These are phyloP conservation scores for Tenthredo distinguenda DNA, from an alignment of 2,888 invertebrate genomes.

Conservation along the genomic window DNA sequence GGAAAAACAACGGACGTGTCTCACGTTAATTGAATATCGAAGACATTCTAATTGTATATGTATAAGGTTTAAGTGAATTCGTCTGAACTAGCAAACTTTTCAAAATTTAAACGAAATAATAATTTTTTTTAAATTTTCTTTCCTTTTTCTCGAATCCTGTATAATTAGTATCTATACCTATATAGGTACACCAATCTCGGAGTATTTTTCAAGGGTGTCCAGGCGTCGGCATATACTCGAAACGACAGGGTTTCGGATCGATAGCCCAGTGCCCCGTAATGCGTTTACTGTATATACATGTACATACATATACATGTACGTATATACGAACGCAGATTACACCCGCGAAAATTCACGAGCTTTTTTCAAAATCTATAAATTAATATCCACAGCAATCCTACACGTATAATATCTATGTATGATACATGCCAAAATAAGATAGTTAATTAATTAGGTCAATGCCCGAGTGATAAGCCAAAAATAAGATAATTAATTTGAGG, in stretches of 20 bases:
- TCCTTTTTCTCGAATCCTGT: neutral
- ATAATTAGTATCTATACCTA: neutral
- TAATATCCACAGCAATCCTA: too few relatives aligned
- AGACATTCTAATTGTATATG: too few relatives aligned
- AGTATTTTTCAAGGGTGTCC: constrained; percentile 20
- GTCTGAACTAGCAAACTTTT: too few relatives aligned
- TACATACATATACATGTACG: neutral
- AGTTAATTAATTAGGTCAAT: neutral
- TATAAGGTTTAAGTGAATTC: too few relatives aligned
- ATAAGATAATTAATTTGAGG: constrained; percentile 1
- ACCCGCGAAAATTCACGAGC: neutral
- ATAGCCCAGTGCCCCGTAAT: constrained; percentile 55
- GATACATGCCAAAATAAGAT: neutral
- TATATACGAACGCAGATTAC: neutral
- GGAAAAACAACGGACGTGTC: too few relatives aligned
- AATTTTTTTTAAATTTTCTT: neutral
- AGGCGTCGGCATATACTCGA: constrained; percentile 1
- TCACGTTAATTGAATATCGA: too few relatives aligned
- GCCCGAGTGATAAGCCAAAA: neutral
- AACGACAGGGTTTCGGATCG: constrained; percentile 52
- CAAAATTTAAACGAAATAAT: too few relatives aligned
- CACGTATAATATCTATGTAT: neutral
- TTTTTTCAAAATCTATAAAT: neutral
- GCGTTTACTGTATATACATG: constrained; percentile 6
- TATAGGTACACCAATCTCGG: neutral